Base-by-base conservation (phyloP, 2,888 invertebrate species). In the Itoplectis maculator region DNA sequence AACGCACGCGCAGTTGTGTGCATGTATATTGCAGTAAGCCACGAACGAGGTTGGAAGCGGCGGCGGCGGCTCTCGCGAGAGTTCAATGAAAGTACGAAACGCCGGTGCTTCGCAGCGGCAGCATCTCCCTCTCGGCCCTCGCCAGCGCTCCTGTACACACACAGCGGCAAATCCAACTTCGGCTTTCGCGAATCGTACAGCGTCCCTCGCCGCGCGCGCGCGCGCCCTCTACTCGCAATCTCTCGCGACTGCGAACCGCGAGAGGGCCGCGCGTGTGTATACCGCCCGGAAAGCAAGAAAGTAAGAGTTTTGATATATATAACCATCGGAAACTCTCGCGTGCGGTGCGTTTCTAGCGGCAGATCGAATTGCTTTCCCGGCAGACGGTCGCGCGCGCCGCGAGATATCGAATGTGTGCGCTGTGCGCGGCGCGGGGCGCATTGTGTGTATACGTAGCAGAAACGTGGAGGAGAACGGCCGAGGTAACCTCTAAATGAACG, bases 311-410 rank as follows among this genome's bases (percentile, higher is more conserved):
- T 51, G n/a, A n/a, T n/a, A 54, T 23, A 70, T 70, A 56, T 70
- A 70, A 70, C 69, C 13, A 54, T n/a, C n/a, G n/a, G 35, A 86
- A 88, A 88, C 45, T 18, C 47, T 70, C 69, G 87, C 56, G 63
- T 72, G 69, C 51, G 75, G 63, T 72, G 69, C 51, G 75, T 69
- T 77, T 85, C 84, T 85, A 87, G 81, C 85, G 83, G 81, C 85
- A 84, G 87, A 90, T 90, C 90, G 88, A 89, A 89, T 90, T 90
- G 89, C 90, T 88, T 88, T 89, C 74, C 49, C 85, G 81, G 87
- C 86, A 88, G 86, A 88, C 87, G 87, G 87, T 88, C 88, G 88
- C n/a, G n/a, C n/a, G n/a, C n/a, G n/a, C n/a, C n/a, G n/a, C 88
- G 88, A 88, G 49, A 88, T 88, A 90, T 90, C 88, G 88, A 88